Base-by-base conservation (phyloP, 2,797 vertebrate species). In the Pitangus sulphuratus region DNA sequence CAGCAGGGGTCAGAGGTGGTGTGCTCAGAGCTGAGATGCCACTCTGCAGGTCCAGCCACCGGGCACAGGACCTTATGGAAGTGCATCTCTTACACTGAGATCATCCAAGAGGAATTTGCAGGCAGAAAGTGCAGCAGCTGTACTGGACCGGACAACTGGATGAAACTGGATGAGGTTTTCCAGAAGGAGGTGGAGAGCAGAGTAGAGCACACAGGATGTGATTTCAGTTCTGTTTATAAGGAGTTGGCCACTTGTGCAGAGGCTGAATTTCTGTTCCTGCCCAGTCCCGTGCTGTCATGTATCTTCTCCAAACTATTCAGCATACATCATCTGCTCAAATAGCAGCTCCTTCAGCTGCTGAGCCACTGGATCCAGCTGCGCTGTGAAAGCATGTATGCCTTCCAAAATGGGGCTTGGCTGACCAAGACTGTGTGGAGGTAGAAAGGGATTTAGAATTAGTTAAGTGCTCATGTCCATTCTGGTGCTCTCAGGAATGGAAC, bases 11-110 rank as follows among this genome's bases (percentile, higher is more conserved):
- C 33, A 82, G 89, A 35, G 15, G 8, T 37, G n/a, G 15, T 2
- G 7, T 31, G 15, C 51, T 81, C 37, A 72, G 33, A 57, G 64
- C 31, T 15, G 1, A 6, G 25, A 8, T 9, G 13, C 2, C 58
- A 57, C 12, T 47, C 47, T 69, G n/a, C 28, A 62, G 2, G 2
- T n/a, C 58, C 48, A 57, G 39, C 18, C 35, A 45, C 24, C 8
- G 25, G n/a, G 35, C 47, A 60, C 24, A 25, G 20, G 15, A 65
- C 8, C 10, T 56, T 45, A 24, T 5, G 21, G 28, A 66, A 92
- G 15, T 72, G 11, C 22, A 42, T 39, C 17, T 70, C 58, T 42
- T 47, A 37, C 0, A 0, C 0, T 61, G 39, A 76, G 30, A 19
- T 68, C 62, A 78, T 51, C 37, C 51, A 74, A 31, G 2, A 42